These are phyloP conservation scores for Syrphus vitripennis DNA, from an alignment of 2,888 invertebrate species.

Conservation along the genomic window DNA sequence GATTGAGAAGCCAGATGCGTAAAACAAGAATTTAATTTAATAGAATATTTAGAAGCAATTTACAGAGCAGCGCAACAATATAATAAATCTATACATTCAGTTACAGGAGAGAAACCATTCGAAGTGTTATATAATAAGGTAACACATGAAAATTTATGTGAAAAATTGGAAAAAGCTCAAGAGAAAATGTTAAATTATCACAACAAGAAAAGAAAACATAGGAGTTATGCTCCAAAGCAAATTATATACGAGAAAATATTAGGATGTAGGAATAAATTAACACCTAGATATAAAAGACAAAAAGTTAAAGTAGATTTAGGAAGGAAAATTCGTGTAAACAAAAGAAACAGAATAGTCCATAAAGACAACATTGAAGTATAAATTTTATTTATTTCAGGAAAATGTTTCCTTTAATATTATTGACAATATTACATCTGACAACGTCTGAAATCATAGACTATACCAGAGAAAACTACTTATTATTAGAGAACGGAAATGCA, in stretches of 20 bases:
- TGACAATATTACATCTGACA: background rate
- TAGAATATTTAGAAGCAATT: constrained; percentile 11
- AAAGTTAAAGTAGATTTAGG: background rate
- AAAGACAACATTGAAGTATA: too few species aligned
- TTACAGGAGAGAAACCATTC: constrained; percentile 15
- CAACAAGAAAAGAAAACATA: background rate
- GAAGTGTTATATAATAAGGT: constrained; percentile 15
- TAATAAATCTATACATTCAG: constrained; percentile 42
- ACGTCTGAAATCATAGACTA: background rate
- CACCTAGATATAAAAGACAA: constrained; percentile 7
- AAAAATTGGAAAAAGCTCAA: constrained; percentile 7
- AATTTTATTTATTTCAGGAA: too few species aligned
- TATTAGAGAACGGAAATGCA: too few species aligned
- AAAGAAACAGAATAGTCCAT: background rate
- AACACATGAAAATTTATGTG: background rate
- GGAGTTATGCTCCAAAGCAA: background rate
- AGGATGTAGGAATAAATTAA: too few species aligned
- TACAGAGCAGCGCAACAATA: constrained; percentile 32
- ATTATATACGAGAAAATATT: background rate
- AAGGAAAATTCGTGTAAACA: background rate
- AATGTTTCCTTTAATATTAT: background rate
- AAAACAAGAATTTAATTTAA: too few species aligned
- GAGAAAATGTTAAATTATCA: constrained; percentile 4
- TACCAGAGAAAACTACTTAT: background rate
- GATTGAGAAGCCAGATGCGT: too few species aligned